A percentile compares a stretch with the other conserved stretches of the same genome.
phyloP scores from a whole-genome alignment of 1,140 invertebrate genomes.

The Drosophila pruinosa region DNA sequence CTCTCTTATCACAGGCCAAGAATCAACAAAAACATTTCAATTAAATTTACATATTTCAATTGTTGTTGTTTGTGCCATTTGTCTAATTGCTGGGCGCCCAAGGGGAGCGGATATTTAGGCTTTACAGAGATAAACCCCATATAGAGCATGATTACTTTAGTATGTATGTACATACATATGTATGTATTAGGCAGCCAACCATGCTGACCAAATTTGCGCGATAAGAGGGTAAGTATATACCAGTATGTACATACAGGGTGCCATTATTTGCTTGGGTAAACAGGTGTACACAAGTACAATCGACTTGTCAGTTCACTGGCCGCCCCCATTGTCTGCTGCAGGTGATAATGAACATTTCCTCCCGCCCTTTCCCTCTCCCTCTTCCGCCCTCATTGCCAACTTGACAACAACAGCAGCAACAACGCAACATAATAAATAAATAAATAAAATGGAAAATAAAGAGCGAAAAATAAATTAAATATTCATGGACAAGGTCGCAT shows the following conservation, averaged over 20 bases:
- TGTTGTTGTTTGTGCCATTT: conserved; percentile 14
- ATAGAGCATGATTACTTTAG: conserved; percentile 15
- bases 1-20: conserved; percentile 5
- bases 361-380: neutral
- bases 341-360: conserved; percentile 53
- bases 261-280: conserved; percentile 37
- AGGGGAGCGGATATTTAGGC: conserved; percentile 42
- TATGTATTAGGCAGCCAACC: conserved; percentile 14
- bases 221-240: conserved; percentile 30
- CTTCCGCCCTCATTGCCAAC: conserved; percentile 26
- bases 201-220: conserved; percentile 50
- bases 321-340: conserved; percentile 30
- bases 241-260: neutral
- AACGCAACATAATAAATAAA: conserved; percentile 7
- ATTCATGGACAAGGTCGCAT: conserved; percentile 41
- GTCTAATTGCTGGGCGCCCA: conserved; percentile 20
- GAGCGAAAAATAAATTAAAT: conserved; percentile 16
- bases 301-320: conserved; percentile 45
- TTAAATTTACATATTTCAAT: conserved; percentile 19
- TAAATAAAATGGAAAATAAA: neutral
- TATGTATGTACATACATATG: neutral
- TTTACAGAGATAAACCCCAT: conserved; percentile 48
- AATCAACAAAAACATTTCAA: conserved; percentile 11
- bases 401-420: conserved; percentile 2
- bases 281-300: conserved; percentile 51